A percentile compares a stretch with the other conserved stretches of the same genome.
These are phyloP conservation scores for Thamnophis elegans DNA, from an alignment of 2,797 vertebrate genomes.

Conservation along the genomic window DNA sequence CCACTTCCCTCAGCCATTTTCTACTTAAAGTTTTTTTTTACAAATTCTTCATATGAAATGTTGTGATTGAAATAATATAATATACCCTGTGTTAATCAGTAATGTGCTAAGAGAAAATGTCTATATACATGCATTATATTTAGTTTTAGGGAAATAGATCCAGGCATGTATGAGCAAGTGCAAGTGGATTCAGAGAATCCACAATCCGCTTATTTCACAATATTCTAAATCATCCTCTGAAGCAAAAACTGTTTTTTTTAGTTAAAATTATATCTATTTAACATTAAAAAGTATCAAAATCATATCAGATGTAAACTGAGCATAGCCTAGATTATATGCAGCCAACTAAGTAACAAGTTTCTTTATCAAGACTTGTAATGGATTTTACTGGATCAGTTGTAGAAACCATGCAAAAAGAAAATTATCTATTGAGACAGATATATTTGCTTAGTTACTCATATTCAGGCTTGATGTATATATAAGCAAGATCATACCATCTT, in stretches of 20 bases:
- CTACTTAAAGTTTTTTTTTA: not conserved
- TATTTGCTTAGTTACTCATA: not conserved
- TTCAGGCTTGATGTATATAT: not conserved
- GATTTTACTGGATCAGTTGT: not conserved
- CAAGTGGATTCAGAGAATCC: not conserved
- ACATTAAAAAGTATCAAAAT: not conserved
- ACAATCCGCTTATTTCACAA: not conserved
- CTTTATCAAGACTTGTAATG: not conserved
- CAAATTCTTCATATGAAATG: not conserved
- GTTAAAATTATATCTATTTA: not conserved
- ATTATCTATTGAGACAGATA: not conserved
- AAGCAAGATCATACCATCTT: not conserved
- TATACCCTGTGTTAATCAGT: not conserved
- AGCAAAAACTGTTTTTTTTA: not conserved
- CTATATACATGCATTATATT: not conserved
- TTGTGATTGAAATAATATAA: not conserved
- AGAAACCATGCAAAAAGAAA: not conserved
- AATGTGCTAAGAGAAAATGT: not conserved
- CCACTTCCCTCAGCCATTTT: not conserved
- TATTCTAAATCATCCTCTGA: not conserved
- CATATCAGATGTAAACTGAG: not conserved
- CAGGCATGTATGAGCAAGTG: not conserved
- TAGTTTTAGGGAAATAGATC: not conserved
- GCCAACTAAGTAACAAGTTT: not conserved
- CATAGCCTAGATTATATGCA: not conserved